Base-by-base conservation (phyloP, 2,888 invertebrate genomes). In the Apotomis betuletana region DNA sequence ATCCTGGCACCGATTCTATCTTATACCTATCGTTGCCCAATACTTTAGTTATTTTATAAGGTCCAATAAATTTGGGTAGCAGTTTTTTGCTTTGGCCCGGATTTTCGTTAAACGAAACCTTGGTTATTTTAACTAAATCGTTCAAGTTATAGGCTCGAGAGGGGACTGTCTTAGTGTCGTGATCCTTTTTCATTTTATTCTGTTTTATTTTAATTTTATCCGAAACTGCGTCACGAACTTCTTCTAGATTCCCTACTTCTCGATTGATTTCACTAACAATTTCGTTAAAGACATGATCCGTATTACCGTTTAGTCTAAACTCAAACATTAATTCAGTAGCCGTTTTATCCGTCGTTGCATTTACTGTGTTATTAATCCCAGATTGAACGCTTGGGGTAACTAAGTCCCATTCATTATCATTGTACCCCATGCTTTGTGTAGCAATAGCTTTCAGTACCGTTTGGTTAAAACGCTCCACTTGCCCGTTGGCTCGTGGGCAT, bases 301-400 rank as follows among this genome's bases (percentile, higher is more conserved):
- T 27, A 27, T 27, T 27, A 27, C 27, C 27, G 27, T 27, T 27
- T 27, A 27, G 27, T 27, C 27, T 27, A 27, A 27, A 27, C 27
- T 2, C 27, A 27, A 27, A 27, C 27, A 27, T 27, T 27, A 27
- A 27, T 27, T 27, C 74, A 44, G 54, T 60, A n/a, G 60, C 55
- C 6, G 69, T 60, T n/a, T 65, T 74, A 49, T 70, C 68, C 10
- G 64, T 41, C 3, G 68, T 27, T 27, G 27, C 27, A 27, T 27
- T 27, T 27, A 27, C 27, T 27, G 27, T 27, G 27, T 27, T 27
- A 27, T 27, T 27, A 27, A 27, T 27, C 27, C 27, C 27, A 27
- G 27, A 27, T 27, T 27, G 27, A 27, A 27, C 27, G 27, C 2
- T 27, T 27, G 27, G 27, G 27, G 2, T 27, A 27, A 27, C 27